Percentiles rank a stretch among this genome's conserved stretches.
Conservation (phyloP, 2,797 vertebrate genomes). For the Ispidina picta region DNA sequence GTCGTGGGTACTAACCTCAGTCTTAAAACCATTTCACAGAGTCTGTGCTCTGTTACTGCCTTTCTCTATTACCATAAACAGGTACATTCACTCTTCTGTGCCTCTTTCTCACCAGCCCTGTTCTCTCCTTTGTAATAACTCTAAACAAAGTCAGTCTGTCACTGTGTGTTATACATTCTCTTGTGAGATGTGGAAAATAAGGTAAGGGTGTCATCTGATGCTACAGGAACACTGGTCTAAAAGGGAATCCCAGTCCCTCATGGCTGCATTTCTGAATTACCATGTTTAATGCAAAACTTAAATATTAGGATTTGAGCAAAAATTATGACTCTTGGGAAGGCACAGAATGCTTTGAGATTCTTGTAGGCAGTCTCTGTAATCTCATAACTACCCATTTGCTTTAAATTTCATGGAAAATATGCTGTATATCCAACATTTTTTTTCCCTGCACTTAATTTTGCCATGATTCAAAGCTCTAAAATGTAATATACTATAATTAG, state of each 20-base stretch:
- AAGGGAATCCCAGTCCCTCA: background rate
- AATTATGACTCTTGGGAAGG: background rate
- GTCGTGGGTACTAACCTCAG: background rate
- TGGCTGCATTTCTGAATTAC: background rate
- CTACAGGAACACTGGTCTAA: background rate
- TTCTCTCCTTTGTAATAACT: background rate
- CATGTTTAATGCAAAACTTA: background rate
- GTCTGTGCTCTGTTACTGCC: background rate
- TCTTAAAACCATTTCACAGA: fast-evolving
- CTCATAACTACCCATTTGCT: background rate
- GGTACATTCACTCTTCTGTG: background rate
- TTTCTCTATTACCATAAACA: background rate
- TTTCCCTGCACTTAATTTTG: background rate
- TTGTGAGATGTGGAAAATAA: background rate
- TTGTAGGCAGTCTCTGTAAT: background rate
- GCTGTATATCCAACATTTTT: background rate
- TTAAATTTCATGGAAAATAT: background rate
- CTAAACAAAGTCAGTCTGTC: background rate
- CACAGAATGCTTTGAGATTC: background rate
- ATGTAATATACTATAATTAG: background rate
- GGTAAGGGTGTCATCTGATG: background rate
- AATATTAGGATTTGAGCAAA: background rate
- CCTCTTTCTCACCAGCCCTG: background rate
- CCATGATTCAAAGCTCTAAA: background rate
- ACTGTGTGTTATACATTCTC: background rate